Percentiles rank a stretch among this genome's conserved stretches.
These are phyloP conservation scores for Xiphophorus maculatus DNA, from an alignment of 2,113 vertebrate genomes.

Conservation along the genomic window DNA sequence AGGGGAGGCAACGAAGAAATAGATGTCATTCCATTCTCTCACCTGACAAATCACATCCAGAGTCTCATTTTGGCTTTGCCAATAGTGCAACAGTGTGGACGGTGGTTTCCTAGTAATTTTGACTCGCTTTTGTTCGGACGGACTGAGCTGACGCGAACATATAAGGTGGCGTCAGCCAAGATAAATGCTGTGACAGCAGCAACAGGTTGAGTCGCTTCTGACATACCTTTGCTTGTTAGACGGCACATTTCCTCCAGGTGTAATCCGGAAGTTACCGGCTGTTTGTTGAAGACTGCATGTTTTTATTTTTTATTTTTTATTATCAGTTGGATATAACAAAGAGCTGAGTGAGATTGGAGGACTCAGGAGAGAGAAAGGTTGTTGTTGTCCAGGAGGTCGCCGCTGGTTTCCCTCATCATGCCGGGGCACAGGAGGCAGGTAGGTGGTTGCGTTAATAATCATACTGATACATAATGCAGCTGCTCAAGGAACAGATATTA, in stretches of 20 bases:
- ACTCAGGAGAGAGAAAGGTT: slow-evolving; percentile 15
- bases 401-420: slow-evolving; percentile 53
- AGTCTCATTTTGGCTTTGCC: neutral
- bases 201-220: slow-evolving; percentile 73
- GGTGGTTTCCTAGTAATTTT: too few relatives aligned
- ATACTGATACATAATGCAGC: neutral
- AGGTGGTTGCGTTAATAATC: slow-evolving; percentile 19
- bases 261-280: slow-evolving; percentile 59
- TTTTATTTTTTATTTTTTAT: neutral
- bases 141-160: too few relatives aligned
- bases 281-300: neutral
- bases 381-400: slow-evolving; percentile 14
- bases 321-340: neutral
- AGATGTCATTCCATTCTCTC: slow-evolving; percentile 41
- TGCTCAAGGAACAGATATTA: neutral
- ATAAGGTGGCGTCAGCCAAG: slow-evolving; percentile 10
- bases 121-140: too few relatives aligned
- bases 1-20: slow-evolving; percentile 17
- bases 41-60: slow-evolving; percentile 48
- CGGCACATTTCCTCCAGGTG: slow-evolving; percentile 25
- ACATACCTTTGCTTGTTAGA: slow-evolving; percentile 48
- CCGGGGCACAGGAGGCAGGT: slow-evolving; percentile 74
- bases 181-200: slow-evolving; percentile 40
- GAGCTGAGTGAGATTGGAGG: slow-evolving; percentile 5
- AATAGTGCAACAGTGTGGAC: too few relatives aligned